phyloP scores from a whole-genome alignment of 2,113 vertebrate genomes.

The human (Homo sapiens) region GRCh38 chr6:96850501-96851000 shows the following conservation, averaged over 20 bases:
- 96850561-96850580: background rate
- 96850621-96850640: background rate
- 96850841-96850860: too few relatives aligned
- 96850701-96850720: background rate
- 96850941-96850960: too few relatives aligned
- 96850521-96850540: background rate
- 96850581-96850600: background rate
- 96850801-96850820: too few relatives aligned
- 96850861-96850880: too few relatives aligned
- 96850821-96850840: too few relatives aligned
- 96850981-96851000: too few relatives aligned
- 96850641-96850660: background rate
- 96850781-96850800: too few relatives aligned
- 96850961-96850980: too few relatives aligned
- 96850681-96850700: background rate
- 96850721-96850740: background rate
- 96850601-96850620: background rate
- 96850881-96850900: too few relatives aligned
- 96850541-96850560: background rate
- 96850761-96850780: too few relatives aligned
- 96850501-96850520: background rate
- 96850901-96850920: too few relatives aligned
- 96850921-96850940: too few relatives aligned
- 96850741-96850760: background rate
- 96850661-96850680: background rate